These are phyloP conservation scores for Pogonomyrmex barbatus DNA, from an alignment of 1,140 invertebrate genomes.

Conservation along the genomic window DNA sequence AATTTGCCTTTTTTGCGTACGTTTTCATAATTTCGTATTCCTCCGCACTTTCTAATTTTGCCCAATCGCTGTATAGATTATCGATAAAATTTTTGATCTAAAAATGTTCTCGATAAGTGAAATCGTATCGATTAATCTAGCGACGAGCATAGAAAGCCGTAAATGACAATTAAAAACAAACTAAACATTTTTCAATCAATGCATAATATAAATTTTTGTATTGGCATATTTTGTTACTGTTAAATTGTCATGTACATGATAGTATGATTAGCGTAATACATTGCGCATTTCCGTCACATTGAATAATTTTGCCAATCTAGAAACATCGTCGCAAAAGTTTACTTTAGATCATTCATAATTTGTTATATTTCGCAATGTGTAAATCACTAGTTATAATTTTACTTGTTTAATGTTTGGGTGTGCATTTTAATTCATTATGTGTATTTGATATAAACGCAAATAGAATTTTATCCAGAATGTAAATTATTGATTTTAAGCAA, in stretches of 20 bases:
- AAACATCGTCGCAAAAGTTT: background rate
- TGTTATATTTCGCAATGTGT: background rate
- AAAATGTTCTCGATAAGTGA: no score
- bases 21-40: slow-evolving; percentile 9
- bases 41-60: background rate
- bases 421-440: no score
- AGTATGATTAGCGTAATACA: background rate
- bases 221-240: background rate
- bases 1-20: background rate
- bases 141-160: background rate
- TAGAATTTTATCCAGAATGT: no score
- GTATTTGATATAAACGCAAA: no score
- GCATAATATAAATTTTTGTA: background rate
- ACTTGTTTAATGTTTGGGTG: no score
- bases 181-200: background rate
- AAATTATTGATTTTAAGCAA: no score
- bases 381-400: background rate
- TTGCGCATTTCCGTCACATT: background rate
- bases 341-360: background rate
- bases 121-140: no score
- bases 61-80: background rate
- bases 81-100: no score
- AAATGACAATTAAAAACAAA: background rate
- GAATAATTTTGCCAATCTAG: background rate
- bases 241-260: background rate